phyloP scores from a whole-genome alignment of 2,888 invertebrate species.

The Endotricha flammealis region DNA sequence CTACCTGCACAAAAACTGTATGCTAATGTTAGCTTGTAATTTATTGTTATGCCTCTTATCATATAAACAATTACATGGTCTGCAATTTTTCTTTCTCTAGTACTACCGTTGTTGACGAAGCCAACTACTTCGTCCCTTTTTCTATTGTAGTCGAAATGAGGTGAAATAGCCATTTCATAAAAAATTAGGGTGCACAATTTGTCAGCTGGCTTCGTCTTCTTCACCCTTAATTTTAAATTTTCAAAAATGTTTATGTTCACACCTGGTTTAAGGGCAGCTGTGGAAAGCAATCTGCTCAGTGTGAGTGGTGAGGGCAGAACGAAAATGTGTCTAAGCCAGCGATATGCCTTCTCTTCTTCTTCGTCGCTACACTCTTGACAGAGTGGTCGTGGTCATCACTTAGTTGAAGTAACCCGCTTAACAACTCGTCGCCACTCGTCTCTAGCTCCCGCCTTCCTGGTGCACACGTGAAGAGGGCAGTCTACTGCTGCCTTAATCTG shows the following conservation, averaged over 20 bases:
- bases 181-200: constrained; percentile 5
- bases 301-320: background rate
- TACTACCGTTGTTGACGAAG: constrained; percentile 1
- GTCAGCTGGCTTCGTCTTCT: constrained; percentile 1
- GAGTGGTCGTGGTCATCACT: no score
- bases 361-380: no score
- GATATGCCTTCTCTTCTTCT: no score
- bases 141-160: constrained; percentile 6
- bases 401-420: no score
- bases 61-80: constrained; percentile 19
- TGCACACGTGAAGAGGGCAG: no score
- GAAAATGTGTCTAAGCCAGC: background rate
- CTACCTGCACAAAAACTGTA: constrained; percentile 17
- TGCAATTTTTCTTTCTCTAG: constrained; percentile 2
- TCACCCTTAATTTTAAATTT: background rate
- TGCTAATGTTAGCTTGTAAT: constrained; percentile 15
- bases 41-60: constrained; percentile 15
- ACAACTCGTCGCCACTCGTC: no score
- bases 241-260: constrained; percentile 4
- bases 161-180: constrained; percentile 6
- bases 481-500: no score
- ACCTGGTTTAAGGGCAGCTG: background rate
- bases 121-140: constrained; percentile 7
- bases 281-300: background rate
- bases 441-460: no score